Conservation (phyloP, 2,113 vertebrate species). For the Sorex araneus region DNA sequence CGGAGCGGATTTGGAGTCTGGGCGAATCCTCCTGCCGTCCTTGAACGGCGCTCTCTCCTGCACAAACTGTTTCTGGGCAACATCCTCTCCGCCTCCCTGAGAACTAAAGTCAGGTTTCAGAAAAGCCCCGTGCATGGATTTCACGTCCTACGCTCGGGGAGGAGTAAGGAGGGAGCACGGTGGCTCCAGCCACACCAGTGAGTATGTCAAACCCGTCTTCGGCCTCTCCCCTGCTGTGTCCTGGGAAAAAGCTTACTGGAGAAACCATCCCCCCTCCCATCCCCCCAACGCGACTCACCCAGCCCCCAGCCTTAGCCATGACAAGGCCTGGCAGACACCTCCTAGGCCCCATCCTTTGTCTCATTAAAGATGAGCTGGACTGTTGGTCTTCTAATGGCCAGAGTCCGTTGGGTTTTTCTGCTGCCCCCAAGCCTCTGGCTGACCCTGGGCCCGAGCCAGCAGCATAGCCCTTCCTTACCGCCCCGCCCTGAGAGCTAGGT, state of each 20-base stretch:
- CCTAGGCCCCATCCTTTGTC: not conserved
- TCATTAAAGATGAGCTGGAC: conserved; percentile 7
- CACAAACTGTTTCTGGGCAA: not conserved
- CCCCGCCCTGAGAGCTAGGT: not conserved
- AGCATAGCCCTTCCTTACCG: not conserved
- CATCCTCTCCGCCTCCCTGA: not conserved
- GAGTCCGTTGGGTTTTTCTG: not conserved
- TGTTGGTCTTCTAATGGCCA: not conserved
- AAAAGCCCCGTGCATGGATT: not conserved
- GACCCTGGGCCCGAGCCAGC: not conserved
- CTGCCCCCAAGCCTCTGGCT: not conserved
- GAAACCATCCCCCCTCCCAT: too few relatives aligned
- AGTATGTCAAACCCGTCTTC: not conserved
- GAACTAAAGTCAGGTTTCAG: not conserved
- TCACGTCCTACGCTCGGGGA: not conserved
- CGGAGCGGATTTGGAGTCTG: not conserved
- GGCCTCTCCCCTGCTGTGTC: not conserved
- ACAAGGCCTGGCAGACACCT: not conserved
- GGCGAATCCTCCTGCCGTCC: not conserved
- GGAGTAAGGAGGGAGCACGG: not conserved
- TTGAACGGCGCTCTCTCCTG: not conserved
- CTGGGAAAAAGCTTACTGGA: not conserved
- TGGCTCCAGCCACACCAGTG: not conserved
- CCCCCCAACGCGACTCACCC: too few relatives aligned
- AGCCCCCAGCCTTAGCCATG: not conserved